phyloP scores from a whole-genome alignment of 2,888 invertebrate species.

The Trypoxylon attenuatum region DNA sequence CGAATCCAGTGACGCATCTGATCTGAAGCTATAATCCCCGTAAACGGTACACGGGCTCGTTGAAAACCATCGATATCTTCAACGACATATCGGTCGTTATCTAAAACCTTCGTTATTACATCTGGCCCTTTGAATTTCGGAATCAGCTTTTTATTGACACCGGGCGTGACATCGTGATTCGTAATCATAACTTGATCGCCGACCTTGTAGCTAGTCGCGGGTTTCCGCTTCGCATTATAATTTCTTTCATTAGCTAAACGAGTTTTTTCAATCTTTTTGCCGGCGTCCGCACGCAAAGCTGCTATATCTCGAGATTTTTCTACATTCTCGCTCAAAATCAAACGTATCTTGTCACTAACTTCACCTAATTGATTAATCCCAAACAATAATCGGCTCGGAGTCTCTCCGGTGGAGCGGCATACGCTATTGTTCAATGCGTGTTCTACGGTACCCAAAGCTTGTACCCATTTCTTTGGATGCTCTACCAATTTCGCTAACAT shows the following conservation, averaged over 20 bases:
- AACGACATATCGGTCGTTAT: slow-evolving; percentile 49
- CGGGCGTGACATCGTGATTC: slow-evolving; percentile 44
- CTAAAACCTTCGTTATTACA: slow-evolving; percentile 42
- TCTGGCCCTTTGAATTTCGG: slow-evolving; percentile 56
- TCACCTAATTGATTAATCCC: neutral
- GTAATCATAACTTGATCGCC: slow-evolving; percentile 3
- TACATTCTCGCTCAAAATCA: neutral
- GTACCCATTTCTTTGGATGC: neutral
- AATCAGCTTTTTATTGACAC: slow-evolving; percentile 51
- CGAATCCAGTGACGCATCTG: neutral
- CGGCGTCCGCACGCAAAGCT: neutral
- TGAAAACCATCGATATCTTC: slow-evolving; percentile 6
- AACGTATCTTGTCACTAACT: neutral
- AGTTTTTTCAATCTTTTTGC: neutral
- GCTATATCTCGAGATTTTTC: neutral
- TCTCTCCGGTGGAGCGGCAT: neutral
- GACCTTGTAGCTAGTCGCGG: neutral
- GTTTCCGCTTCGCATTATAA: neutral
- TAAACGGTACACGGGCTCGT: neutral
- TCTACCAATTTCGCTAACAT: neutral
- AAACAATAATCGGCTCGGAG: neutral
- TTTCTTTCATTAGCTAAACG: neutral
- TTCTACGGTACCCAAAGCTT: neutral
- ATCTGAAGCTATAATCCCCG: neutral
- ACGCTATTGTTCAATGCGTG: slow-evolving; percentile 5